Base-by-base conservation (phyloP, 2,797 vertebrate genomes). In the Syngnathus acus region DNA sequence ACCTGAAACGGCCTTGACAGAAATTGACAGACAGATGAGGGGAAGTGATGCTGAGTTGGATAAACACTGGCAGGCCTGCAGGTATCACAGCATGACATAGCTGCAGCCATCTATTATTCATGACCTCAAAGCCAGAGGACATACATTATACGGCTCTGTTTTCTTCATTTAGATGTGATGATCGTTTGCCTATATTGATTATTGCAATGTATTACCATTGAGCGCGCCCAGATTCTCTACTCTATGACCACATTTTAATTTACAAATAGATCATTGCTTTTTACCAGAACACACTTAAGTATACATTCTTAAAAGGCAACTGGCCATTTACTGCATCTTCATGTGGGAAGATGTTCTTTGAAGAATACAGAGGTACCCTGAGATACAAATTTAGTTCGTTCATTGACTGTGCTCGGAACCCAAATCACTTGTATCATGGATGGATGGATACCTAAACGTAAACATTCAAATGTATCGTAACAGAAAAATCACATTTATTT, bases 71-170 rank as follows among this genome's bases (percentile, higher is more conserved):
- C 75, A 73, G 68, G 76, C 68, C 67, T 65, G 68, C 77, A 69
- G 72, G 65, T 78, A 65, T 78, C 79, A 57, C 83, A 81, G 83
- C 81, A 77, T 86, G 79, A 80, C 69, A 53, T 69, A 78, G 75
- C 67, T 57, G 59, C 66, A 72, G n/a, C 39, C 45, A 82, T 87
- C 71, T 74, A 84, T 86, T 74, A 87, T 86, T 85, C 71, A 86
- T 80, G 72, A 68, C 69, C 73, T 68, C 0, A 43, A 74, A 70
- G 26, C 9, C 53, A 55, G 53, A 32, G 53, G 53, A 26, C 53
- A 23, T 32, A 26, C 19, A 26, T 26, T 14, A 55, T 32, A 26
- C 23, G 21, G 32, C 53, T 54, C 5, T 26, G 13, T 54, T 55
- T 14, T 32, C 53, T 55, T 55, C 53, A 55, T 55, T 55, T 32